Conservation (phyloP, 1,140 invertebrate species). For the Parasteatoda tepidariorum region DNA sequence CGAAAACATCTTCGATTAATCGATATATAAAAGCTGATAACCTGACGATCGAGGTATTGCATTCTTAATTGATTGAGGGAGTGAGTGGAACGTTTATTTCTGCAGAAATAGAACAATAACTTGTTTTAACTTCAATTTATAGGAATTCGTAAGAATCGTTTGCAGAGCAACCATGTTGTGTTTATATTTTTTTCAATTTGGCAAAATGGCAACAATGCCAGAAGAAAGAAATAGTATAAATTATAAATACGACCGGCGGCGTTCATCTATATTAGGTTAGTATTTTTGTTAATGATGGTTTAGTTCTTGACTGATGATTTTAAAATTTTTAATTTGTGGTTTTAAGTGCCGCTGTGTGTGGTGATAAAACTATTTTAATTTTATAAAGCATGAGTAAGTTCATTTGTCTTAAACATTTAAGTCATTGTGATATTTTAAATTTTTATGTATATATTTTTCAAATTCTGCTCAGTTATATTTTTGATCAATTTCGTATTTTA, state of each 20-base stretch:
- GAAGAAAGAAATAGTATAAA: neutral
- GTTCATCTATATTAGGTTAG: conserved; percentile 27
- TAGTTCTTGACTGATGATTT: too few relatives aligned
- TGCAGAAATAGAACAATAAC: neutral
- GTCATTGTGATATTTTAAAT: too few relatives aligned
- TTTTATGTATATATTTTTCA: too few relatives aligned
- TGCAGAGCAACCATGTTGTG: conserved; percentile 26
- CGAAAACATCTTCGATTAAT: conserved; percentile 28
- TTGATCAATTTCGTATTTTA: too few relatives aligned
- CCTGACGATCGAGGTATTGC: neutral
- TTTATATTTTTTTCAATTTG: conserved; percentile 30
- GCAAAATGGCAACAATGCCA: neutral
- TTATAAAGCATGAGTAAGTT: too few relatives aligned
- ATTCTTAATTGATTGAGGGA: neutral
- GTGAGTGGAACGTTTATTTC: neutral
- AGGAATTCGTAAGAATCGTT: neutral
- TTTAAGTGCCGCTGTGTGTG: too few relatives aligned
- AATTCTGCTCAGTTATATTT: too few relatives aligned
- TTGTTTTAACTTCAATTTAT: neutral
- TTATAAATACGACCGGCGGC: conserved; percentile 32
- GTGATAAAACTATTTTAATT: too few relatives aligned
- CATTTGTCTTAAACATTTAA: too few relatives aligned
- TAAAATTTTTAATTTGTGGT: too few relatives aligned
- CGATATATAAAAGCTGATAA: conserved; percentile 36
- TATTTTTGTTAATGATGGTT: too few relatives aligned